These are phyloP conservation scores for Delia radicum DNA, from an alignment of 1,140 invertebrate species.

Conservation along the genomic window DNA sequence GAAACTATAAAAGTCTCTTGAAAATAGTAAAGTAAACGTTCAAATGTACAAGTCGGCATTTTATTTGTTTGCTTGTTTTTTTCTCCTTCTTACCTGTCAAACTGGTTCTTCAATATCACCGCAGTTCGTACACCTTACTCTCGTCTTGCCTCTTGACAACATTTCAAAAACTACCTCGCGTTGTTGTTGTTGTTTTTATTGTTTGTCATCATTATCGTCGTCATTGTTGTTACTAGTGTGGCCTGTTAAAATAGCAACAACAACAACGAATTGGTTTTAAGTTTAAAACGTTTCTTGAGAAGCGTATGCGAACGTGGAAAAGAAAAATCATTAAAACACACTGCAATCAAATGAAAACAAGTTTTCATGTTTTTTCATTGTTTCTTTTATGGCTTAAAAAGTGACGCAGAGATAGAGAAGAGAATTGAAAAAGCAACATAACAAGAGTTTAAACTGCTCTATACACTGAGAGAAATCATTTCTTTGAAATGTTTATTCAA, in stretches of 20 bases:
- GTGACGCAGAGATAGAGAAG: not conserved
- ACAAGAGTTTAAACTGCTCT: not conserved
- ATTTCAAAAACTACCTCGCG: not conserved
- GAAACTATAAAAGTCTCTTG: not conserved
- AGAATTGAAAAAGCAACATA: not conserved
- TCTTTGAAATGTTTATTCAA: no score
- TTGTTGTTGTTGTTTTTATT: not conserved
- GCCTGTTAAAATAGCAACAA: not conserved
- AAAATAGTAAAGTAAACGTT: not conserved
- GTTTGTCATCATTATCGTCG: not conserved
- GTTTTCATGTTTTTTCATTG: not conserved
- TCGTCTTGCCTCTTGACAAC: not conserved
- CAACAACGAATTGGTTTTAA: not conserved
- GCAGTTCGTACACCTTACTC: not conserved
- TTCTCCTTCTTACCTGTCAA: not conserved
- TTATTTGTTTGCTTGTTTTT: not conserved
- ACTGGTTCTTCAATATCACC: constrained; percentile 22
- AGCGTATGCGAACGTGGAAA: not conserved
- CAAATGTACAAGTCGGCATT: not conserved
- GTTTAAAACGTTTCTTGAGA: constrained; percentile 17
- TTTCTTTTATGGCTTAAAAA: constrained; percentile 6
- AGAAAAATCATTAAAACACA: not conserved
- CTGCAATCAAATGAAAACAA: constrained; percentile 12
- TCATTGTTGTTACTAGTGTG: not conserved
- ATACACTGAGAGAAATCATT: constrained; percentile 1